These are phyloP conservation scores for Thymelicus lineola DNA, from an alignment of 2,888 invertebrate species.

Conservation along the genomic window DNA sequence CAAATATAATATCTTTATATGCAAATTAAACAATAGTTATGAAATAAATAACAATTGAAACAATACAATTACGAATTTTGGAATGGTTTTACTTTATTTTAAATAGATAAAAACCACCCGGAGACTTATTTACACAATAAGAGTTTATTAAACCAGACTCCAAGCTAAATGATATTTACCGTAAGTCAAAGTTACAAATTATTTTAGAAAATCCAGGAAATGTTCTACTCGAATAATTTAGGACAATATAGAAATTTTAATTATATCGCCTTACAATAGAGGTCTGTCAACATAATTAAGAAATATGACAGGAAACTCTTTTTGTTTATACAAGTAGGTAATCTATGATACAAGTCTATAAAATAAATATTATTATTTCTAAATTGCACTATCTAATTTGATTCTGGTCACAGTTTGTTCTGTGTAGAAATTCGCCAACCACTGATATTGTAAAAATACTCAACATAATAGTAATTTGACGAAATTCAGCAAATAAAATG, in stretches of 20 bases:
- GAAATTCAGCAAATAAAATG: too few relatives aligned
- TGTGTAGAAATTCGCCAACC: neutral
- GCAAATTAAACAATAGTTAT: constrained; percentile 34
- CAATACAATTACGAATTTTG: constrained; percentile 52
- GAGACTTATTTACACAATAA: constrained; percentile 7
- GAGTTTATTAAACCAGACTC: neutral
- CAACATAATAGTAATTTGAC: too few relatives aligned
- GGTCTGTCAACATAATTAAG: neutral
- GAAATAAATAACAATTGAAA: constrained; percentile 37
- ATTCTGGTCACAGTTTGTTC: constrained; percentile 52
- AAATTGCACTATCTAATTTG: constrained; percentile 76
- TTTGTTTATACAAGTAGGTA: constrained; percentile 9
- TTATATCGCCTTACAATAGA: too few relatives aligned
- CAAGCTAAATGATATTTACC: too few relatives aligned
- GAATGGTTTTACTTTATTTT: constrained; percentile 66
- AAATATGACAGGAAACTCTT: neutral
- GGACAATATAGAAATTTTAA: too few relatives aligned
- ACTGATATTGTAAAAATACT: neutral
- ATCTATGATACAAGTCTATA: too few relatives aligned
- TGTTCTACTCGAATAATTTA: too few relatives aligned
- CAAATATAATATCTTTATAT: constrained; percentile 41
- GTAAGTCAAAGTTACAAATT: too few relatives aligned
- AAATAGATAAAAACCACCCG: constrained; percentile 62
- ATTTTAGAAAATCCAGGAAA: too few relatives aligned
- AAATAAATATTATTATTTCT: constrained; percentile 68